These are phyloP conservation scores for Carassius carassius DNA, from an alignment of 2,113 vertebrate species.

Conservation along the genomic window DNA sequence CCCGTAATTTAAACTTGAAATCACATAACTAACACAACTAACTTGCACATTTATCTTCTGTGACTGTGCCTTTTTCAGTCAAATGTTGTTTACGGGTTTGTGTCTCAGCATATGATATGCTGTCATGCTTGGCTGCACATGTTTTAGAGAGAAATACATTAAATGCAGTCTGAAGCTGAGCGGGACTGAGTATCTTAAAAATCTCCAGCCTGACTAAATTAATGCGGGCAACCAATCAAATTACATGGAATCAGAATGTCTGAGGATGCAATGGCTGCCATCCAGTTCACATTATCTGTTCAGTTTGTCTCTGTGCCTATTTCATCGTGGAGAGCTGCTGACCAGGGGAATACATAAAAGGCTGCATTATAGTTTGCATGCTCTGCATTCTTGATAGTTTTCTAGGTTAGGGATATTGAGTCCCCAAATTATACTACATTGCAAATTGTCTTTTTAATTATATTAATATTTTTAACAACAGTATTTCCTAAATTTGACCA, in stretches of 20 bases:
- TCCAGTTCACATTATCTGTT: conserved; percentile 33
- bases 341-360: conserved; percentile 35
- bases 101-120: background rate
- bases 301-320: conserved; percentile 32
- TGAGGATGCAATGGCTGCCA: conserved; percentile 32
- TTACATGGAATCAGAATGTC: conserved; percentile 56
- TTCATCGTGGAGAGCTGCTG: conserved; percentile 15
- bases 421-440: background rate
- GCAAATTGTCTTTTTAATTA: background rate
- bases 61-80: conserved; percentile 19
- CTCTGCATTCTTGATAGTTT: background rate
- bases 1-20: background rate
- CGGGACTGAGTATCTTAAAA: conserved; percentile 62
- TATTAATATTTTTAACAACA: too few species aligned
- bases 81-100: background rate
- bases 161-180: conserved; percentile 62
- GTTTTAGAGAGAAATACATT: conserved; percentile 56
- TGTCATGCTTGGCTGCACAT: conserved; percentile 49
- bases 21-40: background rate
- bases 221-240: conserved; percentile 55
- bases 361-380: conserved; percentile 3
- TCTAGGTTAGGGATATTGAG: background rate
- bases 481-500: background rate
- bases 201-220: conserved; percentile 65
- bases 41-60: background rate